These are phyloP conservation scores for Labrus mixtus DNA, from an alignment of 2,113 vertebrate species.

Conservation along the genomic window DNA sequence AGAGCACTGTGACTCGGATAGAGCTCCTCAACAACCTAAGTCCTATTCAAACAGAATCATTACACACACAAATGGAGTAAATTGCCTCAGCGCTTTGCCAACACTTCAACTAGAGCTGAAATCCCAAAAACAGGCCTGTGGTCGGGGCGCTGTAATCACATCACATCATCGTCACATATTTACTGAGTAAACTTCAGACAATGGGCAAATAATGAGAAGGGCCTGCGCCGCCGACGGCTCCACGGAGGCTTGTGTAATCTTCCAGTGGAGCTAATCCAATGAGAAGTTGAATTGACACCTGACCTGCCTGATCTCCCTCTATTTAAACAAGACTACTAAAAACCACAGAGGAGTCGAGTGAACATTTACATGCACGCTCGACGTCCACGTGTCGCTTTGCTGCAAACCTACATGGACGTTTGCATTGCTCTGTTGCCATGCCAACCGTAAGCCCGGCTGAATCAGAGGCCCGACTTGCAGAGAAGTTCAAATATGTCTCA, in stretches of 20 bases:
- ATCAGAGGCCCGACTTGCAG: slow-evolving; percentile 4
- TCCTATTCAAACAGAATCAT: slow-evolving; percentile 62
- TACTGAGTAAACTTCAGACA: slow-evolving; percentile 24
- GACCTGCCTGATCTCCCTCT: slow-evolving; percentile 35
- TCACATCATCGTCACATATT: slow-evolving; percentile 25
- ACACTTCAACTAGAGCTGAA: slow-evolving; percentile 19
- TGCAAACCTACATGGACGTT: neutral
- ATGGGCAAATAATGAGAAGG: slow-evolving; percentile 13
- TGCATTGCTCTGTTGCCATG: slow-evolving; percentile 21
- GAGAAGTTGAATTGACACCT: slow-evolving; percentile 32
- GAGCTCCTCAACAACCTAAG: slow-evolving; percentile 53
- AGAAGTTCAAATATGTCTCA: slow-evolving; percentile 24
- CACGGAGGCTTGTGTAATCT: slow-evolving; percentile 25
- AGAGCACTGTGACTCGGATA: slow-evolving; percentile 49
- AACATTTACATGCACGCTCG: slow-evolving; percentile 18
- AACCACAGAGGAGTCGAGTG: neutral
- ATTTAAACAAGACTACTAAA: slow-evolving; percentile 1
- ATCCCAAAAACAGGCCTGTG: slow-evolving; percentile 27
- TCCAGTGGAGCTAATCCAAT: slow-evolving; percentile 35
- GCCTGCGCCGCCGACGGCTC: neutral
- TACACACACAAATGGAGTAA: slow-evolving; percentile 54
- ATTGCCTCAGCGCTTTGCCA: slow-evolving; percentile 39
- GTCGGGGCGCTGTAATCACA: slow-evolving; percentile 1
- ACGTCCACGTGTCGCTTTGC: neutral
- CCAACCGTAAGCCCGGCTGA: slow-evolving; percentile 16